Evolutionary conservation across 2,888 invertebrate species (phyloP), one percentile per base, ranked within the genome.

Genomic region (Caenorhabditis zanzibari): DNA sequence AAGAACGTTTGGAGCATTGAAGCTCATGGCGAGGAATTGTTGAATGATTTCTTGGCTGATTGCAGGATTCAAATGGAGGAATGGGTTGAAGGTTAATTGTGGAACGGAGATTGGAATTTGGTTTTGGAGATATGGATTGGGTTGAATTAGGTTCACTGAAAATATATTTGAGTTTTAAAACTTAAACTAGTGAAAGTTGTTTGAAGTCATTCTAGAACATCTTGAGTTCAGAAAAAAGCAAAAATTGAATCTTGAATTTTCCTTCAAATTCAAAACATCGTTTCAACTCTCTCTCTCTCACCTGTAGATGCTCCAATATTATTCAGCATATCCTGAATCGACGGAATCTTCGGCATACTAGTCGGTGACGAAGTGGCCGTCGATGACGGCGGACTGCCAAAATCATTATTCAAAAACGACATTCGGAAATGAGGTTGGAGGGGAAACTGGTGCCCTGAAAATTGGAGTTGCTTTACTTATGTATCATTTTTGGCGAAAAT

Each of bases 401-500:
- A 80, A 80, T 80, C 73, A 80, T 80, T 80, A 68, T 56, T 80
- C 73, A 80, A 80, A 73, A 80, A 80, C 80, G 80, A 80, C 79
- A 79, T 79, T 79, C 79, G 79, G 79, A 79, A 79, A 79, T 79
- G 79, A 79, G 77, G 54, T 38, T 12, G 32, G 22, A 49, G 64
- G 44, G 52, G 35, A 9, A 69, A 44, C 44, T 26, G 28, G 24
- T 16, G 64, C 19, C 69, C 77, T 77, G 69, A 77, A 79, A 81
- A 75, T 69, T 68, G 59, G 38, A 38, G 68, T 68, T 80, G 64
- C 66, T 73, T 72, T 38, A 10, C 38, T 38, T 38, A 38, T 59
- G 14, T 24, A 6, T 26, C 26, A 12, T 32, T 41, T 61, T 61
- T 63, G 68, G 44, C 64, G 44, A 72, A 72, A 79, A 32, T 79